These are phyloP conservation scores for Spodoptera frugiperda DNA, from an alignment of 1,140 invertebrate genomes.

Conservation along the genomic window DNA sequence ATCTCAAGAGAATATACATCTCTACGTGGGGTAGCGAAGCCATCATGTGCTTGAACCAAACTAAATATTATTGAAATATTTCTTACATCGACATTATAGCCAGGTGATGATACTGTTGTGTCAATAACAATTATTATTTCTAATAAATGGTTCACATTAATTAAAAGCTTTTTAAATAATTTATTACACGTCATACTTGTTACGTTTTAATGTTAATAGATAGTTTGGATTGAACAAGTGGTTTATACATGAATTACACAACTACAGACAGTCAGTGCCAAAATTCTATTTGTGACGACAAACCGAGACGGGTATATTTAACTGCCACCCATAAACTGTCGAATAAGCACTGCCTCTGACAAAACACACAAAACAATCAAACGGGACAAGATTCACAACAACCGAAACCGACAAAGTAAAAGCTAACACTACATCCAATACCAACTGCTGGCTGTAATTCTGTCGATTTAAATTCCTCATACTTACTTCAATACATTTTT, in stretches of 20 bases:
- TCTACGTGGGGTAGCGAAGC: neutral
- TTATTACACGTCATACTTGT: slow-evolving; percentile 50
- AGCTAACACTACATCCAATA: neutral
- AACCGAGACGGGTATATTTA: slow-evolving; percentile 85
- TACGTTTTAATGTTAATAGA: slow-evolving; percentile 65
- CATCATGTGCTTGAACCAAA: neutral
- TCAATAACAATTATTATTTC: slow-evolving; percentile 6
- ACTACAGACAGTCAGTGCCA: slow-evolving; percentile 83
- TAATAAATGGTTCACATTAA: slow-evolving; percentile 28
- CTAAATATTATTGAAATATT: neutral
- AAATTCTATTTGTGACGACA: slow-evolving; percentile 85
- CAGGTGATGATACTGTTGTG: slow-evolving; percentile 17
- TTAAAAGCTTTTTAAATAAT: slow-evolving; percentile 36
- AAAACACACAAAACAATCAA: slow-evolving; percentile 55
- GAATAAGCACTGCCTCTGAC: slow-evolving; percentile 70
- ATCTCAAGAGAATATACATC: slow-evolving; percentile 14
- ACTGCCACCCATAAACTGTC: slow-evolving; percentile 84
- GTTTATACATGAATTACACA: slow-evolving; percentile 84
- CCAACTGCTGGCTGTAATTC: neutral
- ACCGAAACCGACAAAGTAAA: neutral
- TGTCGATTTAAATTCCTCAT: neutral
- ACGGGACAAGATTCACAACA: slow-evolving; percentile 48
- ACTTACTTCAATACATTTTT: neutral
- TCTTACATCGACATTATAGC: neutral
- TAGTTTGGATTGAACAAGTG: slow-evolving; percentile 80